Evolutionary conservation across 2,797 vertebrate species (phyloP).

Genomic region (Cercopithecus mitis): DNA sequence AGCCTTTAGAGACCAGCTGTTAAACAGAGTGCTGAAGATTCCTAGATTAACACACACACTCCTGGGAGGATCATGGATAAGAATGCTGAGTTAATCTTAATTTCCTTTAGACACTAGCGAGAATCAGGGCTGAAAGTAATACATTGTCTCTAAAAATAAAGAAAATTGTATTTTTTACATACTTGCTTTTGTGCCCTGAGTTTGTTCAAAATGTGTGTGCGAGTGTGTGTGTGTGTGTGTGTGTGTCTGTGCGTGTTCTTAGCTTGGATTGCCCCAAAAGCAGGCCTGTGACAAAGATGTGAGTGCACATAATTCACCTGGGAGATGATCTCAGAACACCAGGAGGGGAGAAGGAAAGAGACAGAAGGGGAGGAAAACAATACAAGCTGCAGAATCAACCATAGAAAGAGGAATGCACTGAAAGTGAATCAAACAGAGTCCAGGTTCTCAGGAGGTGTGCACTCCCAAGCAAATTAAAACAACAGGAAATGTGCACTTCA

Average conservation of each 20-base stretch:
- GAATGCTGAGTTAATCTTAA: neutral
- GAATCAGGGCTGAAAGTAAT: neutral
- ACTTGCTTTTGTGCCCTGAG: neutral
- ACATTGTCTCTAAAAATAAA: neutral
- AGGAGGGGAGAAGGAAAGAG: neutral
- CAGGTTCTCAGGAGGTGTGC: neutral
- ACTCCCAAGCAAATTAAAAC: neutral
- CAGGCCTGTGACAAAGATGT: neutral
- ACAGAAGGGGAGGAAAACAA: neutral
- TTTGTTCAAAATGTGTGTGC: neutral
- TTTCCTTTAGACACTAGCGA: neutral
- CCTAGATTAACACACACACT: neutral
- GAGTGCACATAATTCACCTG: neutral
- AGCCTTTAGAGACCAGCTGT: neutral
- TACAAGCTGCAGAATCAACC: neutral
- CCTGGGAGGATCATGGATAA: no score
- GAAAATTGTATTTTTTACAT: neutral
- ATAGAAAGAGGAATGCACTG: neutral
- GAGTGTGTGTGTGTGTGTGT: neutral
- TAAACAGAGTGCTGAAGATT: neutral
- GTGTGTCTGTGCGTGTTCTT: neutral
- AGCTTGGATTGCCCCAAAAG: neutral
- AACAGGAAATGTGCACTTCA: constrained; percentile 1
- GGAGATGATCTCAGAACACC: neutral
- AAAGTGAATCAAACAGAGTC: rapidly evolving